A percentile compares a stretch with the other conserved stretches of the same genome.
Evolutionary conservation across 2,888 invertebrate species (phyloP).

Genomic region (Hofmannophila pseudospretella): DNA sequence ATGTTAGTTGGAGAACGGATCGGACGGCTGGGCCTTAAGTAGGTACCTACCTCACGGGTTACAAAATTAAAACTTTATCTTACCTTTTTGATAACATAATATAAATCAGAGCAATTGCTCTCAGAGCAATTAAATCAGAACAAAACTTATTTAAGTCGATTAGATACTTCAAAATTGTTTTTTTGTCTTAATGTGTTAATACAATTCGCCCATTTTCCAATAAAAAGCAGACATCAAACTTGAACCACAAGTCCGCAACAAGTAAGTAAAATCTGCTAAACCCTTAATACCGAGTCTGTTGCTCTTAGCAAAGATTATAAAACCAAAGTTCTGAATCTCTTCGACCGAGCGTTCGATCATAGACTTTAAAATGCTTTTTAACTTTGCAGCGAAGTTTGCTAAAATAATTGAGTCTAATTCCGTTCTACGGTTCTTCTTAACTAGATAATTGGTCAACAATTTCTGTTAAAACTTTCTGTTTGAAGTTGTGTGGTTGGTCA

Average conservation of each 20-base stretch:
- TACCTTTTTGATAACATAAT: too few species aligned
- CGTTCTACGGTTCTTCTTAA: background rate
- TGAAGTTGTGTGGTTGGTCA: background rate
- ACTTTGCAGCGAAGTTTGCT: background rate
- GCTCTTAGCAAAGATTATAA: background rate
- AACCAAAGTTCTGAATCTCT: background rate
- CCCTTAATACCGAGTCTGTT: too few species aligned
- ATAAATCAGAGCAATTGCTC: too few species aligned
- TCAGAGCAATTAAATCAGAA: too few species aligned
- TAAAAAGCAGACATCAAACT: too few species aligned
- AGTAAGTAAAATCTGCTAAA: too few species aligned
- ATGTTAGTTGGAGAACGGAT: slow-evolving; percentile 7
- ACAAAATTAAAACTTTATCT: too few species aligned
- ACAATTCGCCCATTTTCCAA: too few species aligned
- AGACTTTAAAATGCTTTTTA: background rate
- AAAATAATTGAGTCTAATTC: background rate
- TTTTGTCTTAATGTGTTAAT: too few species aligned
- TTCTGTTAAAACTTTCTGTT: background rate
- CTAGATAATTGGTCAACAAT: background rate
- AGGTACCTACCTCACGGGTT: background rate
- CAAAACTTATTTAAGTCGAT: too few species aligned
- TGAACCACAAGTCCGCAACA: too few species aligned
- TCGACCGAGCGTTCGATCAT: background rate
- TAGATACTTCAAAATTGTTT: too few species aligned
- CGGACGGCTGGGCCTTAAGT: slow-evolving; percentile 1